These are phyloP conservation scores for Elephas maximus DNA, from an alignment of 2,113 vertebrate genomes.

Conservation along the genomic window DNA sequence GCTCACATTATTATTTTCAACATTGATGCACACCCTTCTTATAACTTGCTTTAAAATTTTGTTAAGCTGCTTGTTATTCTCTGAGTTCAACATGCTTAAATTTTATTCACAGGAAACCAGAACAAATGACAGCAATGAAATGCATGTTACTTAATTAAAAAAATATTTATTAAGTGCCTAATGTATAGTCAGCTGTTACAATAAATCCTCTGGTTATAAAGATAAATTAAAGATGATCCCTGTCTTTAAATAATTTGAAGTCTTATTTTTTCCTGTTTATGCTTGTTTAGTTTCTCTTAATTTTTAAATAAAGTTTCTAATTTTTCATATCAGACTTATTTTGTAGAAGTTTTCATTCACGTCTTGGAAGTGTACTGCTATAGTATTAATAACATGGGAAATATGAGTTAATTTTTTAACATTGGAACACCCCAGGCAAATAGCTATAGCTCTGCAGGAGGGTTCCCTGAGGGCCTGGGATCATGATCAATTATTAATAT, in stretches of 20 bases:
- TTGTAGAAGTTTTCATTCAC: conserved; percentile 6
- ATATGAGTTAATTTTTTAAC: not conserved
- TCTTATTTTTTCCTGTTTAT: not conserved
- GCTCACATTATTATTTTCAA: conserved; percentile 39
- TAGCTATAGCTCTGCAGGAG: not conserved
- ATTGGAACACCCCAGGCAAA: not conserved
- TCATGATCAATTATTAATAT: conserved; percentile 1
- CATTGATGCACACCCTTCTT: not conserved
- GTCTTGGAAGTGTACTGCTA: not conserved
- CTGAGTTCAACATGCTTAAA: not conserved
- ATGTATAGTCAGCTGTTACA: not conserved
- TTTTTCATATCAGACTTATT: conserved; percentile 25
- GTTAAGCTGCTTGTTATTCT: not conserved
- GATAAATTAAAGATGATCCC: conserved; percentile 30
- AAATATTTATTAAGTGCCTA: not conserved
- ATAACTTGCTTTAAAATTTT: not conserved
- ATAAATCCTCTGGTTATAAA: not conserved
- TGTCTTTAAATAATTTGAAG: conserved; percentile 24
- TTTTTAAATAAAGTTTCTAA: conserved; percentile 51
- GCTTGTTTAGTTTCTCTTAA: conserved; percentile 50
- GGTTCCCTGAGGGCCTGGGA: not conserved
- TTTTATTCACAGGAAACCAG: conserved; percentile 50
- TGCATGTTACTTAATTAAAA: not conserved
- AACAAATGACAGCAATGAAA: conserved; percentile 23
- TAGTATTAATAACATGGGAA: not conserved